phyloP scores from a whole-genome alignment of 2,797 vertebrate genomes.

The Muraenolepis orangiensis region DNA sequence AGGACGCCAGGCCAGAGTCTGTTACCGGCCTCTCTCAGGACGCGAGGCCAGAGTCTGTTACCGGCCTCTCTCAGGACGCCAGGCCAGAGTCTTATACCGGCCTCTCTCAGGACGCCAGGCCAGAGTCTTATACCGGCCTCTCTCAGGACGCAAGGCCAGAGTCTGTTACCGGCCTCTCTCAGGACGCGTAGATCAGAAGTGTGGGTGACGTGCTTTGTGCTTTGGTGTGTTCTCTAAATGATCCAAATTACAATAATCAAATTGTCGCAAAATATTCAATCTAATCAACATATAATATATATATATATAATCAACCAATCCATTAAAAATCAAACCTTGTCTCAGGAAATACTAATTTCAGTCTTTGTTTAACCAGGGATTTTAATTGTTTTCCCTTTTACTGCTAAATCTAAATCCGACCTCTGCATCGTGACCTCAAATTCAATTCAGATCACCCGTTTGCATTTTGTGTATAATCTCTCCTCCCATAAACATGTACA shows the following conservation, averaged over 20 bases:
- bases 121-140: neutral
- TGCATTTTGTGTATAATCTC: neutral
- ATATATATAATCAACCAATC: neutral
- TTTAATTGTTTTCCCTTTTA: too few species aligned
- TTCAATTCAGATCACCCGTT: neutral
- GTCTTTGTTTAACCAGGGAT: too few species aligned
- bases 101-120: conserved; percentile 1
- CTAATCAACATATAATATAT: too few species aligned
- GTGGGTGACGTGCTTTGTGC: conserved; percentile 26
- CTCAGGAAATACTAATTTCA: neutral
- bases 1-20: neutral
- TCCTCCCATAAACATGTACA: neutral
- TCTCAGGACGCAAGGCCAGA: neutral
- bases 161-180: neutral
- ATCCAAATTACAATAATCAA: neutral
- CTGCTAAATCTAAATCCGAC: neutral
- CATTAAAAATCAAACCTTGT: neutral
- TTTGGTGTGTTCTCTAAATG: conserved; percentile 34
- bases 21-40: neutral
- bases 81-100: neutral
- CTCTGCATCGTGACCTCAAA: neutral
- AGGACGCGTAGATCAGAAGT: conserved; percentile 11
- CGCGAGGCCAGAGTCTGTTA: neutral
- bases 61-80: neutral
- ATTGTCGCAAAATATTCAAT: neutral